These are phyloP conservation scores for Chaunax sp. DNA, from an alignment of 2,797 vertebrate genomes.

Conservation along the genomic window DNA sequence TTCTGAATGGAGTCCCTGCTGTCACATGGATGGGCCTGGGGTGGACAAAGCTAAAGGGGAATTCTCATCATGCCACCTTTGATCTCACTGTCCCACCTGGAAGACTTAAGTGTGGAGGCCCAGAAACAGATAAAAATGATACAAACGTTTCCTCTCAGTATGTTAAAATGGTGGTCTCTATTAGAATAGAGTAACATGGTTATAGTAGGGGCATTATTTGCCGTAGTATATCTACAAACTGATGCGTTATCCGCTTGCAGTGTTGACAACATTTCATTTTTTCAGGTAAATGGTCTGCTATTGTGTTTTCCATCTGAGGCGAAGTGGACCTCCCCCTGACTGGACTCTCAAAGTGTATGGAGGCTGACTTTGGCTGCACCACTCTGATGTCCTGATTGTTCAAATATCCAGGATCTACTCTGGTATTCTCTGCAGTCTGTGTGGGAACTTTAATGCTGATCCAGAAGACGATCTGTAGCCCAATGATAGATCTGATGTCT, in stretches of 20 bases:
- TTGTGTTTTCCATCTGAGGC: slow-evolving; percentile 39
- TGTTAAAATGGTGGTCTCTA: slow-evolving; percentile 26
- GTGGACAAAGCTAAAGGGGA: slow-evolving; percentile 74
- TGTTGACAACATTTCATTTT: slow-evolving; percentile 16
- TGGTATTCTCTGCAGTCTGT: slow-evolving; percentile 75
- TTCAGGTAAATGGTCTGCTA: slow-evolving; percentile 50
- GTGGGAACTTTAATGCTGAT: slow-evolving; percentile 53
- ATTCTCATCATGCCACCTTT: slow-evolving; percentile 78
- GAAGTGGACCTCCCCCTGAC: slow-evolving; percentile 70
- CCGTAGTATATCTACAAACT: not conserved
- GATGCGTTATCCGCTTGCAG: not conserved
- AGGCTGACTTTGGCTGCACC: slow-evolving; percentile 68
- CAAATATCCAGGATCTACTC: slow-evolving; percentile 66
- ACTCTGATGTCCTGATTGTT: slow-evolving; percentile 60
- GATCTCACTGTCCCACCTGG: slow-evolving; percentile 67
- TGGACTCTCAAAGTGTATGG: slow-evolving; percentile 60
- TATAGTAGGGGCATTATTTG: slow-evolving; percentile 21
- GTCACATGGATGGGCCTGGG: slow-evolving; percentile 48
- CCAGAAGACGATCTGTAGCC: slow-evolving; percentile 41
- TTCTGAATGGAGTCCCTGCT: slow-evolving; percentile 57
- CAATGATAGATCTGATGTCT: slow-evolving; percentile 13
- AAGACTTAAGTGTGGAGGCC: slow-evolving; percentile 32
- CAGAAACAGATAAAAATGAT: slow-evolving; percentile 19
- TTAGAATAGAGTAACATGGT: slow-evolving; percentile 25
- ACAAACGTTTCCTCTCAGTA: slow-evolving; percentile 18